phyloP scores from a whole-genome alignment of 2,113 vertebrate species.

The Probosciger aterrimus region DNA sequence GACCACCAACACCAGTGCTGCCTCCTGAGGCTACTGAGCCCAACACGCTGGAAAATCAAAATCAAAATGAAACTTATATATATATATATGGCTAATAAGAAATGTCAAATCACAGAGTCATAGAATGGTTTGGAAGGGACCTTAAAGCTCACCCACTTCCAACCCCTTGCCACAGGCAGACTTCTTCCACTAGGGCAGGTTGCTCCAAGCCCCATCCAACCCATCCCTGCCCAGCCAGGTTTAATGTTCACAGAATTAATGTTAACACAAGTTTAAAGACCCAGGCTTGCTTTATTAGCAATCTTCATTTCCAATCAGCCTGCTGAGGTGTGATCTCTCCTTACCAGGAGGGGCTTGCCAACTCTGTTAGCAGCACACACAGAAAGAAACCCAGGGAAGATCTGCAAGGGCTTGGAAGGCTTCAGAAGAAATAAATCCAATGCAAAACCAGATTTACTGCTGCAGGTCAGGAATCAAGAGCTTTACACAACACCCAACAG shows the following conservation, averaged over 20 bases:
- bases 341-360: conserved; percentile 20
- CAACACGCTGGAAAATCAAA: not conserved
- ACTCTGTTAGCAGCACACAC: not conserved
- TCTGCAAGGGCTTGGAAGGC: not conserved
- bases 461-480: conserved; percentile 41
- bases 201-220: rapidly evolving
- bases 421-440: conserved; percentile 32
- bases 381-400: conserved; percentile 6
- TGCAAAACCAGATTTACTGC: not conserved
- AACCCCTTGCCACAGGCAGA: too few relatives aligned
- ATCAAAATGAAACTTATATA: not conserved
- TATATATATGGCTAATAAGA: not conserved
- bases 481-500: not conserved
- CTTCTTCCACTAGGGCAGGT: not conserved
- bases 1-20: not conserved
- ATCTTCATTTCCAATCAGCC: conserved; percentile 7
- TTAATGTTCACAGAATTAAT: conserved; percentile 40
- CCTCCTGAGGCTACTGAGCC: not conserved
- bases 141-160: not conserved
- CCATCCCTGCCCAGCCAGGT: not conserved
- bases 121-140: not conserved
- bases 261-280: conserved; percentile 48
- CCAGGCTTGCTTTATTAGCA: conserved; percentile 55
- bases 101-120: not conserved
- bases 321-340: conserved; percentile 1